Conservation (phyloP, 2,888 invertebrate species). For the Acrobeloides nanus region DNA sequence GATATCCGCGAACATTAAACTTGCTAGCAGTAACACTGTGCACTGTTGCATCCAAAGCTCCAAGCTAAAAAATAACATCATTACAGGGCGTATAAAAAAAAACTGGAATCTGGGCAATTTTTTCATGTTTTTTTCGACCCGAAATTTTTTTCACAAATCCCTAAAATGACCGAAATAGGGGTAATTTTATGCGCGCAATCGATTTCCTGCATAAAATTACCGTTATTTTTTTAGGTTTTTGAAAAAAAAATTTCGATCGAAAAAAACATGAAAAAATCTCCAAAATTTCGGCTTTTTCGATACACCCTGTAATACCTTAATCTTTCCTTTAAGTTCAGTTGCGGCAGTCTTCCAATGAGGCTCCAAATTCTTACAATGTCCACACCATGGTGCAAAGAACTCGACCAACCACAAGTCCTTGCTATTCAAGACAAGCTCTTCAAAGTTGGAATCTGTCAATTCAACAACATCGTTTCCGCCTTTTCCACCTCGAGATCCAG, state of each 20-base stretch:
- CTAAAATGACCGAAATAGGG: no score
- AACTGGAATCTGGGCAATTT: no score
- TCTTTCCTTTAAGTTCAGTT: conserved; percentile 82
- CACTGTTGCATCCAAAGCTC: conserved; percentile 89
- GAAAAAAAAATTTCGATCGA: no score
- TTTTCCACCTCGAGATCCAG: no score
- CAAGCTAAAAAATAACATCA: conserved; percentile 64
- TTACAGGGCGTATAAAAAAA: no score
- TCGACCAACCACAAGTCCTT: conserved; percentile 95
- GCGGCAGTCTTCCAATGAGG: conserved; percentile 96
- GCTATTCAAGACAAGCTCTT: conserved; percentile 78
- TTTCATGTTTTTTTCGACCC: no score
- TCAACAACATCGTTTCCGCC: conserved; percentile 69
- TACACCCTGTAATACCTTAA: conserved; percentile 61
- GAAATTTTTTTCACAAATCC: no score
- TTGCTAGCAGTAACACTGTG: conserved; percentile 73
- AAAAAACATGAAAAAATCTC: no score
- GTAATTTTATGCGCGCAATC: no score
- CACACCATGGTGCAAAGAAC: conserved; percentile 83
- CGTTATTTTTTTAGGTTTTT: no score
- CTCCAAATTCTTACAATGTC: conserved; percentile 82
- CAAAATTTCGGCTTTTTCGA: no score
- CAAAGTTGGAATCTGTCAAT: conserved; percentile 90
- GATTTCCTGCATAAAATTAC: no score
- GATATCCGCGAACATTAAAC: conserved; percentile 82